Evolutionary conservation across 2,888 invertebrate species (phyloP).

Genomic region (Hypselothyrea guttata): DNA sequence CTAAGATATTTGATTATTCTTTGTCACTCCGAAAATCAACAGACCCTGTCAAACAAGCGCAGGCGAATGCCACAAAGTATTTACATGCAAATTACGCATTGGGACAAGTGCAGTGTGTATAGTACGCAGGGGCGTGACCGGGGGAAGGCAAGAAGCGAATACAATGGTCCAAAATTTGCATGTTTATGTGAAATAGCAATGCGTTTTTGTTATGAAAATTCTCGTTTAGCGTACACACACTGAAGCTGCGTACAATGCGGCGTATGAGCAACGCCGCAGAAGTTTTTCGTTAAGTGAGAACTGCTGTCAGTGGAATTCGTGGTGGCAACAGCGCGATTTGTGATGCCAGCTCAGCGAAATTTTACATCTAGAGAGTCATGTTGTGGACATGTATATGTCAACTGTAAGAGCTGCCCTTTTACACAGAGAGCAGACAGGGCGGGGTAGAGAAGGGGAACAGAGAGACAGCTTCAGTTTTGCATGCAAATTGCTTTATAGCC

Average conservation of each 20-base stretch:
- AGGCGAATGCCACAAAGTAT: conserved; percentile 50
- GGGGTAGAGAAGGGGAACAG: too few species aligned
- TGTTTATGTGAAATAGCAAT: conserved; percentile 72
- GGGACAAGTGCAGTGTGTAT: conserved; percentile 40
- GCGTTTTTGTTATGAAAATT: conserved; percentile 58
- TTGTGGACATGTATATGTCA: conserved; percentile 54
- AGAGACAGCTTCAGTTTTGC: conserved; percentile 21
- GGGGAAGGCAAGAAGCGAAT: conserved; percentile 1
- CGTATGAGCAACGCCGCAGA: conserved; percentile 52
- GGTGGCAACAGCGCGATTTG: conserved; percentile 50
- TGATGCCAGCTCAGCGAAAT: conserved; percentile 48
- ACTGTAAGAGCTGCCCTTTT: conserved; percentile 8
- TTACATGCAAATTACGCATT: conserved; percentile 73
- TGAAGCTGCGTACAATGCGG: conserved; percentile 22
- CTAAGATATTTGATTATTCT: too few species aligned
- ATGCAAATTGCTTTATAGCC: conserved; percentile 57
- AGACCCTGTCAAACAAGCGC: conserved; percentile 13
- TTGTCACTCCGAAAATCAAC: conserved; percentile 5
- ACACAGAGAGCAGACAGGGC: neutral
- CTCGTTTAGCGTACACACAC: conserved; percentile 20
- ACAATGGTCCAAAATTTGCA: conserved; percentile 71
- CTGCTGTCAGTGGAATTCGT: conserved; percentile 15
- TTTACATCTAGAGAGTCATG: neutral
- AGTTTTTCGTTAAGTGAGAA: conserved; percentile 14
- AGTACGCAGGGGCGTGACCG: conserved; percentile 13